These are phyloP conservation scores for Apocheima hispidaria DNA, from an alignment of 2,888 invertebrate species.

Conservation along the genomic window DNA sequence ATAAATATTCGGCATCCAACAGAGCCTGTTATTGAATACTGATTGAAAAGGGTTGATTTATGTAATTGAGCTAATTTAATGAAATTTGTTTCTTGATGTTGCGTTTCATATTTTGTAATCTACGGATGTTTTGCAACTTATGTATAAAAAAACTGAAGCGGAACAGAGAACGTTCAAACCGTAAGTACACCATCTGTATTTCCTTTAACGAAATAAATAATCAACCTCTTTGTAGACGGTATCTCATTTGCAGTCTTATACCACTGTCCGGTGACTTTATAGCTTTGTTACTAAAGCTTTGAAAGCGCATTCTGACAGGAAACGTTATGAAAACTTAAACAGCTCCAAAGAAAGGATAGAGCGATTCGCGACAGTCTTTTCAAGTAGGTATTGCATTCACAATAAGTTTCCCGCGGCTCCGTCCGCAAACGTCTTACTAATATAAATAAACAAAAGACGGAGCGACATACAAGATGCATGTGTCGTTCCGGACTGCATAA, in stretches of 20 bases:
- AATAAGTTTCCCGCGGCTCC: constrained; percentile 34
- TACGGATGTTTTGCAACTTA: neutral
- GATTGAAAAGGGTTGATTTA: constrained; percentile 20
- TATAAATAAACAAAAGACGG: constrained; percentile 55
- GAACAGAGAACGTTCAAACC: too few species aligned
- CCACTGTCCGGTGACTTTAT: constrained; percentile 15
- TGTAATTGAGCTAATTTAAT: constrained; percentile 16
- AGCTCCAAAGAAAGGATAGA: constrained; percentile 26
- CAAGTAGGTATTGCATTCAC: constrained; percentile 41
- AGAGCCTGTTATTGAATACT: constrained; percentile 22
- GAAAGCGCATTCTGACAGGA: constrained; percentile 13
- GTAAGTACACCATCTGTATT: too few species aligned
- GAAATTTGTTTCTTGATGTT: constrained; percentile 7
- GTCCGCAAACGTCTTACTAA: constrained; percentile 42
- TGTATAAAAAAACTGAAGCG: too few species aligned
- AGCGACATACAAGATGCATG: constrained; percentile 58
- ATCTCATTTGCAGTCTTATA: constrained; percentile 8
- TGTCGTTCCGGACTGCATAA: constrained; percentile 47
- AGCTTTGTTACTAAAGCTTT: constrained; percentile 18
- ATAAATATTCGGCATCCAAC: constrained; percentile 9
- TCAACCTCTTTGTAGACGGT: constrained; percentile 1
- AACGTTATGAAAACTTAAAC: constrained; percentile 28
- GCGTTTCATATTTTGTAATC: neutral
- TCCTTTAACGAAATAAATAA: too few species aligned
- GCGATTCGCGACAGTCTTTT: constrained; percentile 28